Conservation (phyloP, 2,797 vertebrate genomes). For the Girardinus metallicus region DNA sequence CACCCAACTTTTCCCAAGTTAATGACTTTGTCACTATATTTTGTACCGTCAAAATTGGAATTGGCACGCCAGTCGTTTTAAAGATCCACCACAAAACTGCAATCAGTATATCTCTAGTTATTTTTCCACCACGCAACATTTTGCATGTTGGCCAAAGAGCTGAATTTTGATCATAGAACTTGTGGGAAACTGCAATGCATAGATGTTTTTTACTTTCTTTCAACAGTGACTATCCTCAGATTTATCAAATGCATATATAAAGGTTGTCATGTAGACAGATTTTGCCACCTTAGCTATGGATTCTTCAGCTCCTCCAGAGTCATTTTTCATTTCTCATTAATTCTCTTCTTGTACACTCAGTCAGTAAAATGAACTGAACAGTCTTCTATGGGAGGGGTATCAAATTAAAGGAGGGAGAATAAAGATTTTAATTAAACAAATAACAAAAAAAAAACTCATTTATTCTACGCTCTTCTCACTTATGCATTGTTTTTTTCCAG, state of each 20-base stretch:
- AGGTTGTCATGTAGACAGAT: background rate
- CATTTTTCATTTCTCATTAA: background rate
- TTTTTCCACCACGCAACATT: background rate
- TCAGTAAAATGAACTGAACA: background rate
- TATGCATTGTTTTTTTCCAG: background rate
- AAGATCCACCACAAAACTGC: no score
- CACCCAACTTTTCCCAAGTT: no score
- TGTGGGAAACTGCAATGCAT: background rate
- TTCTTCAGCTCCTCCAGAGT: background rate
- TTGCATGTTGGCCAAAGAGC: background rate
- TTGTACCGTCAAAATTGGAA: no score
- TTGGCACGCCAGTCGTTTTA: no score
- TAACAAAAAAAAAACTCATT: background rate
- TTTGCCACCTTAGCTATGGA: background rate
- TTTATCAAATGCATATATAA: background rate
- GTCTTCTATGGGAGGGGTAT: background rate
- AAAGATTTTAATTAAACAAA: background rate
- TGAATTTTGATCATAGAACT: background rate
- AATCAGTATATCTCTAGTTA: background rate
- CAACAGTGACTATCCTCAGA: background rate
- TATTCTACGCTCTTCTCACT: background rate
- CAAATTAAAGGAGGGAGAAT: background rate
- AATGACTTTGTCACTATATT: no score
- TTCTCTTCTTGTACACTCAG: background rate
- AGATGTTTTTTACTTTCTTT: background rate